These are phyloP conservation scores for Stegodyphus dumicola DNA, from an alignment of 1,140 invertebrate genomes.

Conservation along the genomic window DNA sequence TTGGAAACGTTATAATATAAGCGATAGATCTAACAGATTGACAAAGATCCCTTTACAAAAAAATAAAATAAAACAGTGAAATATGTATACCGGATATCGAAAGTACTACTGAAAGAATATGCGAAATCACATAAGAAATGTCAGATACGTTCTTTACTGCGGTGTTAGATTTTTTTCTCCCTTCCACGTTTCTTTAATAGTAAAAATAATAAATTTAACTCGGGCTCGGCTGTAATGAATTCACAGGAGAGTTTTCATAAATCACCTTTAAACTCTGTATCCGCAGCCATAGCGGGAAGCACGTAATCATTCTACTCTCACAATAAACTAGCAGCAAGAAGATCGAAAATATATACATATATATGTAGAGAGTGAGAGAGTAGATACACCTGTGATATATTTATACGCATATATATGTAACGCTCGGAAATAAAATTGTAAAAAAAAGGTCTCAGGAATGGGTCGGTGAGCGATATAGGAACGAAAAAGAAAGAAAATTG, in stretches of 20 bases:
- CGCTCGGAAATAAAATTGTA: slow-evolving; percentile 17
- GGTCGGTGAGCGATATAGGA: not conserved
- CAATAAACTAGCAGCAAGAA: slow-evolving; percentile 1
- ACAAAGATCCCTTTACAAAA: too few species aligned
- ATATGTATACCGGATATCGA: not conserved
- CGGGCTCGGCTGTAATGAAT: slow-evolving; percentile 12
- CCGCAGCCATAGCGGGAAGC: slow-evolving; percentile 6
- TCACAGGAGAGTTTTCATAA: slow-evolving; percentile 21
- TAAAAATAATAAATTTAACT: slow-evolving; percentile 12
- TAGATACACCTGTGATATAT: too few species aligned
- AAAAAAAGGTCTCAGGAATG: not conserved
- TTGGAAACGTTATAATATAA: too few species aligned
- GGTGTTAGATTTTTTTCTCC: not conserved
- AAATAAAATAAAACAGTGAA: too few species aligned
- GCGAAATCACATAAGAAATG: not conserved
- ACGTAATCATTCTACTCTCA: not conserved
- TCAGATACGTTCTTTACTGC: not conserved
- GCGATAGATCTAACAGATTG: too few species aligned
- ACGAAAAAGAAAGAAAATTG: slow-evolving; percentile 15
- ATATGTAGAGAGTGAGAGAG: not conserved
- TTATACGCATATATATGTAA: not conserved
- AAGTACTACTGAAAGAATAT: not conserved
- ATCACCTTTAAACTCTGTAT: slow-evolving; percentile 41
- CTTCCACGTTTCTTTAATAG: not conserved
- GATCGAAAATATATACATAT: slow-evolving; percentile 17